These are phyloP conservation scores for Ceryle rudis DNA, from an alignment of 2,797 vertebrate genomes.

Conservation along the genomic window DNA sequence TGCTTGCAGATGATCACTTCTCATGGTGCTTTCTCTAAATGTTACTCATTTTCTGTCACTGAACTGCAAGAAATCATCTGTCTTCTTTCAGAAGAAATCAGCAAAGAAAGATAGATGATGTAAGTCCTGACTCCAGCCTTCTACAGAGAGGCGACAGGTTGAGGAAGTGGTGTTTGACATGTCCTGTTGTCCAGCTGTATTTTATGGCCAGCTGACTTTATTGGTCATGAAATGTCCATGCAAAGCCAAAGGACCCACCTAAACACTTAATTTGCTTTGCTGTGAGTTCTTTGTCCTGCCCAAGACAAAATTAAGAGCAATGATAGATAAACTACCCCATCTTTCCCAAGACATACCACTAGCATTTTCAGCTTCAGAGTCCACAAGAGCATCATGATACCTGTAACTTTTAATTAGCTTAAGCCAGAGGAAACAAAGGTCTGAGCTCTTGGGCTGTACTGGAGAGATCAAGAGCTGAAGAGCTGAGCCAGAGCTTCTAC, in stretches of 20 bases:
- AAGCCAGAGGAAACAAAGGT: not conserved
- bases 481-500: not conserved
- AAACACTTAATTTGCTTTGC: not conserved
- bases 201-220: not conserved
- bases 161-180: not conserved
- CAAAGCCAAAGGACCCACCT: not conserved
- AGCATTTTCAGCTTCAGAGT: not conserved
- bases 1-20: not conserved
- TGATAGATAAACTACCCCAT: not conserved
- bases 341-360: not conserved
- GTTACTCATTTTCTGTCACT: not conserved
- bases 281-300: not conserved
- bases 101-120: not conserved
- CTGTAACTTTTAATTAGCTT: conserved; percentile 22
- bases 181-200: not conserved
- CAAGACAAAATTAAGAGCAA: not conserved
- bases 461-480: not conserved
- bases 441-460: not conserved
- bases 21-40: not conserved
- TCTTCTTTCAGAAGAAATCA: not conserved
- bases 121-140: not conserved
- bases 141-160: not conserved
- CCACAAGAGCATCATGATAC: not conserved
- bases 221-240: not conserved
- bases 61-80: not conserved